Evolutionary conservation across 92 coral and sea anemone species (phyloP).

Genomic region (Phenganax marumi): DNA sequence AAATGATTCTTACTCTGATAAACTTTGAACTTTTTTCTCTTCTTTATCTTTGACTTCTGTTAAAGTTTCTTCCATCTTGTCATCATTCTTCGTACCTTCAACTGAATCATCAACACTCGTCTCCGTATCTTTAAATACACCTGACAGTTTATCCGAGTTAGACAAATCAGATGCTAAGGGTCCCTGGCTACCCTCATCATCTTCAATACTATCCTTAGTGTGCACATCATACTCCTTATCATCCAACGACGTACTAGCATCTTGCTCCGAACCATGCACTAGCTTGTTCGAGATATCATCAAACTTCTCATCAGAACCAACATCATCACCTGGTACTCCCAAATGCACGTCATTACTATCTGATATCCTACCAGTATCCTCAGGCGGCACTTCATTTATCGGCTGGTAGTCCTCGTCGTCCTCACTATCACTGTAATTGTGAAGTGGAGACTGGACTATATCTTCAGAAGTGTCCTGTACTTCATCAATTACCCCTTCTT

Average conservation of each 20-base stretch:
- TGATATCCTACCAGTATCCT: constrained; percentile 12
- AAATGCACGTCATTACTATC: constrained; percentile 17
- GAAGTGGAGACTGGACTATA: neutral
- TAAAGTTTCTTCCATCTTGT: constrained; percentile 3
- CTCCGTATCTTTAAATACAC: constrained; percentile 21
- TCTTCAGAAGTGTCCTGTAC: neutral
- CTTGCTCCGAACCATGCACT: constrained; percentile 37
- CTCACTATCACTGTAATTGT: constrained; percentile 14
- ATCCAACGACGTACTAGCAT: constrained; percentile 4
- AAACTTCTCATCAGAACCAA: constrained; percentile 1
- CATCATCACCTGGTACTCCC: constrained; percentile 34
- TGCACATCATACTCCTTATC: constrained; percentile 33
- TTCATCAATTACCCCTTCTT: constrained; percentile 1
- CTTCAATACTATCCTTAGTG: constrained; percentile 25
- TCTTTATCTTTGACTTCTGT: constrained; percentile 17
- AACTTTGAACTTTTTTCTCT: constrained; percentile 16
- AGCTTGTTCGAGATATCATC: constrained; percentile 11
- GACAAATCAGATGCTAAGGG: constrained; percentile 44
- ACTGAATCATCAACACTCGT: constrained; percentile 25
- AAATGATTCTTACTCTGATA: constrained; percentile 34
- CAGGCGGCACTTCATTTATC: constrained; percentile 43
- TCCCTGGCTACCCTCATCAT: constrained; percentile 21
- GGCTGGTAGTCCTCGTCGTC: constrained; percentile 19
- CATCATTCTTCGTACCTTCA: constrained; percentile 38
- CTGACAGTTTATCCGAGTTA: constrained; percentile 52